Base-by-base conservation (phyloP, 2,888 invertebrate species). In the Thyatira batis region DNA sequence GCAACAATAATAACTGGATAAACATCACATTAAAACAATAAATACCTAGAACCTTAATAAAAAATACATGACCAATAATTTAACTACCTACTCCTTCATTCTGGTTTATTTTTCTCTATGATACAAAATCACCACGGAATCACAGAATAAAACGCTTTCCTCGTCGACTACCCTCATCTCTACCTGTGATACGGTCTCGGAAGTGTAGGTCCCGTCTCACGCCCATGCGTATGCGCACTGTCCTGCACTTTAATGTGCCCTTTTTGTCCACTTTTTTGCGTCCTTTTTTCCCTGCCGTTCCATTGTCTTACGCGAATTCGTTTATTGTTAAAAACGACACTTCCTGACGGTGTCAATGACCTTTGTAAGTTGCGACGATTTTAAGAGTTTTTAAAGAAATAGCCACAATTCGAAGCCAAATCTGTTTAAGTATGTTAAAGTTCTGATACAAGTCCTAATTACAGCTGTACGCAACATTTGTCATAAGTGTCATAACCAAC, bases 141-240 rank as follows among this genome's bases (percentile, higher is more conserved):
- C 17, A 28, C 50, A 13, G 8, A 49, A 39, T 11, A 20, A 10
- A 61, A 50, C 62, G 73, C 63, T 81, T 82, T 10, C 74, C 53
- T 45, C 0, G 20, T 4, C 28, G 60, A 52, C 63, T 85, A 72
- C 81, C 11, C 25, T n/a, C 30, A 21, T 60, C 54, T 67, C 69
- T 89, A 89, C 88, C 89, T 87, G 88, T 76, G 67, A 62, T 65
- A 65, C 54, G 61, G 69, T 70, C 74, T 85, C 85, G 89, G 89
- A 89, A 89, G 87, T 87, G 78, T 72, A 67, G 71, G 66, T 84
- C 85, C 86, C 89, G 89, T 89, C 89, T 85, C 88, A 86, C 87
- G 85, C 87, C 85, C 80, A n/a, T n/a, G n/a, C n/a, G n/a, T 64
- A 62, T 54, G 63, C 71, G 63, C 61, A 55, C 61, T 75, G 74